A percentile compares a stretch with the other conserved stretches of the same genome.
These are phyloP conservation scores for Blennius ocellaris DNA, from an alignment of 2,113 vertebrate species.

Conservation along the genomic window DNA sequence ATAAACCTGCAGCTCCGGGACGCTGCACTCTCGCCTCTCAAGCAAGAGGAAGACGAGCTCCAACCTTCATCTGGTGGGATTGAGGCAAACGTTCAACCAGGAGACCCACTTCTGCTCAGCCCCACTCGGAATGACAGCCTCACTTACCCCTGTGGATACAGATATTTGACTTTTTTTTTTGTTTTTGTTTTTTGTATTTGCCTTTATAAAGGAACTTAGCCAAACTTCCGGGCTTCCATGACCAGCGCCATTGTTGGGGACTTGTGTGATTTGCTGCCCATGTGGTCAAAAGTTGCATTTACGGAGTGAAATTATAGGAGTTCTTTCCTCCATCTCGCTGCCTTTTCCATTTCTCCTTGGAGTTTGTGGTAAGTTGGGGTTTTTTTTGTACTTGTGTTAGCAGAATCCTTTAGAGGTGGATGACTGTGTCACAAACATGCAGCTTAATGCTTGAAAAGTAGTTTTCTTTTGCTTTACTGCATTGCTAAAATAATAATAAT, in stretches of 20 bases:
- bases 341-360: slow-evolving; percentile 16
- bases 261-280: slow-evolving; percentile 24
- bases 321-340: slow-evolving; percentile 5
- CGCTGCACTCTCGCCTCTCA: slow-evolving; percentile 24
- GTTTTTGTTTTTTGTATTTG: no score
- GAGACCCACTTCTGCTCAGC: slow-evolving; percentile 10
- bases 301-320: slow-evolving; percentile 26
- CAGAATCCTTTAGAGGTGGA: no score
- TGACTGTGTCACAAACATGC: no score
- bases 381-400: background rate
- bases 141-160: slow-evolving; percentile 43
- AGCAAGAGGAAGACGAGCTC: slow-evolving; percentile 35
- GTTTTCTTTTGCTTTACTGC: no score
- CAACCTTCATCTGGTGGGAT: slow-evolving; percentile 5
- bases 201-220: slow-evolving; percentile 10
- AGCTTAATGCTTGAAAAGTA: no score
- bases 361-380: slow-evolving; percentile 60
- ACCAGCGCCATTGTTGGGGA: background rate
- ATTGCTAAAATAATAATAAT: no score
- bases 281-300: slow-evolving; percentile 16
- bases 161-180: slow-evolving; percentile 16
- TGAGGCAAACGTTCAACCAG: slow-evolving; percentile 20
- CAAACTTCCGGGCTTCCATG: background rate
- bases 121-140: slow-evolving; percentile 43
- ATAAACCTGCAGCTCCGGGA: slow-evolving; percentile 49